Conservation (phyloP, 1,140 invertebrate genomes). For the Pseudomyrmex cubaensis region DNA sequence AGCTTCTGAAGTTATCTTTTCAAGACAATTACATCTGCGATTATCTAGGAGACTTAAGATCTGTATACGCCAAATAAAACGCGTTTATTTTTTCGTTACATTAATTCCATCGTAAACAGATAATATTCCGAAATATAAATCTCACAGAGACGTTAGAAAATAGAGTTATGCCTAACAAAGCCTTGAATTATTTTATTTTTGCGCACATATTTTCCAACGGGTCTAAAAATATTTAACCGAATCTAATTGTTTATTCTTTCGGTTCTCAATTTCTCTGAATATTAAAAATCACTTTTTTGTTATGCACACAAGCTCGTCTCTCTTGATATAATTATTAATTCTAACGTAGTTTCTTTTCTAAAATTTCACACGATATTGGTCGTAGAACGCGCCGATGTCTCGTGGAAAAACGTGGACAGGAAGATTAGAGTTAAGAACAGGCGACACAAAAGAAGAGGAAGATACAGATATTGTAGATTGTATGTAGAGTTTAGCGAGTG, state of each 20-base stretch:
- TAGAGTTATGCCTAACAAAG: no score
- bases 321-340: constrained; percentile 59
- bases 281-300: neutral
- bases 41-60: no score
- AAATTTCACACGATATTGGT: constrained; percentile 37
- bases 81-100: no score
- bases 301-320: neutral
- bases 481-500: constrained; percentile 47
- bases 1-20: no score
- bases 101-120: no score
- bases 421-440: constrained; percentile 73
- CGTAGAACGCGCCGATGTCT: constrained; percentile 66
- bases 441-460: constrained; percentile 49
- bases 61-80: no score
- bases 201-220: no score
- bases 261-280: constrained; percentile 1
- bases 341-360: constrained; percentile 32
- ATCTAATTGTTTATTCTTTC: neutral
- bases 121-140: no score
- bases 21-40: no score
- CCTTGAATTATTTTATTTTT: no score
- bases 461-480: constrained; percentile 10
- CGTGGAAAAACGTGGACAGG: constrained; percentile 59
- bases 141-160: no score
- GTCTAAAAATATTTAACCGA: no score